phyloP scores from a whole-genome alignment of 2,113 vertebrate species.

The Sminthopsis crassicaudata region DNA sequence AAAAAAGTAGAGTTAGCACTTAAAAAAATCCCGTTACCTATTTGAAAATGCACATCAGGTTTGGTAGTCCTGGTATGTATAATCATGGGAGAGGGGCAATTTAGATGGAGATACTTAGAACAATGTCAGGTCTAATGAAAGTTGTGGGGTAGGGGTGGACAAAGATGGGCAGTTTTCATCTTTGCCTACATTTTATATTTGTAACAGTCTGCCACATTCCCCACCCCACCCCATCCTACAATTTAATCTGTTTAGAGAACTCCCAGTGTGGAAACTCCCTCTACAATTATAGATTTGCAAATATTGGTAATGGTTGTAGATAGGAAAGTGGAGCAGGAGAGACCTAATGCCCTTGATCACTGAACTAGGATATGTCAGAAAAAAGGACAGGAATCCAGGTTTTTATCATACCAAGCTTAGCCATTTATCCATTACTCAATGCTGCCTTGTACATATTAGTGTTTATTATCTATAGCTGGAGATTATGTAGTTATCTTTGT shows the following conservation, averaged over 20 bases:
- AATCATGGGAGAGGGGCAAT: not conserved
- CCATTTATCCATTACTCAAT: not conserved
- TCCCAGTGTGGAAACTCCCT: not conserved
- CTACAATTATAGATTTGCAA: not conserved
- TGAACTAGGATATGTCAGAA: not conserved
- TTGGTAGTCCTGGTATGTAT: not conserved
- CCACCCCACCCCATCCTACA: not conserved
- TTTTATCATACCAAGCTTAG: not conserved
- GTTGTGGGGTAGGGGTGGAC: not conserved
- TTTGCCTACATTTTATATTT: not conserved
- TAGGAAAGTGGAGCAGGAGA: not conserved
- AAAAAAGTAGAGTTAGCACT: slow-evolving; percentile 29
- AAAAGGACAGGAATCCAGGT: not conserved
- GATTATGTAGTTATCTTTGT: not conserved
- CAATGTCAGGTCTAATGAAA: not conserved
- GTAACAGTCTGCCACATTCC: not conserved
- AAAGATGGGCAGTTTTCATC: not conserved
- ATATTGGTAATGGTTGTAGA: not conserved
- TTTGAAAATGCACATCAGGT: slow-evolving; percentile 23
- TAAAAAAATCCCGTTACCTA: slow-evolving; percentile 17
- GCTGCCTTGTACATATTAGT: not conserved
- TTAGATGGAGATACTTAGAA: not conserved
- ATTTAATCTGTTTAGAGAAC: not conserved
- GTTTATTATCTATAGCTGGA: not conserved
- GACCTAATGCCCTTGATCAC: not conserved